Evolutionary conservation across 2,797 vertebrate species (phyloP), one percentile per base, ranked within the genome.

Genomic region (Sarcoramphus papa): DNA sequence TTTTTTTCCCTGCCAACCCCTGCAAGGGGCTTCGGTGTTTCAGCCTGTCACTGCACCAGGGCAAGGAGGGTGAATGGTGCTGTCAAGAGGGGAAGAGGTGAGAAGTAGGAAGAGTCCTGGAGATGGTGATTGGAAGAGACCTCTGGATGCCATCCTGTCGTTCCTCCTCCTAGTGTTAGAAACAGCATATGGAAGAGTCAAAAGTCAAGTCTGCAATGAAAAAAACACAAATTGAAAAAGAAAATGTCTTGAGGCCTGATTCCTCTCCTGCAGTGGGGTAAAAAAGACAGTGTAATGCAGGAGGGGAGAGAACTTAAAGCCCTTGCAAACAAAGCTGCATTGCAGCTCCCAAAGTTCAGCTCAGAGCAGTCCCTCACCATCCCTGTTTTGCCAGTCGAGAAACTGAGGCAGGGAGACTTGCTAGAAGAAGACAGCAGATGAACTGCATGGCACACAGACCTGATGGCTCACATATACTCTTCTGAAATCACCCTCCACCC

Each of bases 11-110:
- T 70, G 35, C 3, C 18, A 50, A 21, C 1, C 13, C n/a, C 50
- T 28, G 45, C 45, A 35, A 45, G 0, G 5, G 33, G 14, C 28
- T 78, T 78, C 2, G 12, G 13, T 68, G 11, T 51, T 54, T 67
- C 28, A 65, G 19, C 17, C 51, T 64, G 15, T 48, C 0, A 0
- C 25, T 60, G 23, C 27, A 43, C 3, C 31, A 41, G 40, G 35
- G 9, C 22, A 31, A 23, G 64, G 48, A 33, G 27, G 7, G 14
- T 31, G 43, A 27, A 41, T 18, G 48, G 15, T n/a, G 54, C 22
- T 77, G n/a, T 15, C 31, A 48, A 2, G 35, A 45, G 14, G 28
- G 22, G n/a, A 65, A 70, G 33, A 47, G 53, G 7, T 37, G 56
- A 77, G 41, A 51, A 76, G n/a, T 0, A 21, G 40, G 35, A 73